Evolutionary conservation across 2,888 invertebrate genomes (phyloP).

Genomic region (Cepaea hortensis): DNA sequence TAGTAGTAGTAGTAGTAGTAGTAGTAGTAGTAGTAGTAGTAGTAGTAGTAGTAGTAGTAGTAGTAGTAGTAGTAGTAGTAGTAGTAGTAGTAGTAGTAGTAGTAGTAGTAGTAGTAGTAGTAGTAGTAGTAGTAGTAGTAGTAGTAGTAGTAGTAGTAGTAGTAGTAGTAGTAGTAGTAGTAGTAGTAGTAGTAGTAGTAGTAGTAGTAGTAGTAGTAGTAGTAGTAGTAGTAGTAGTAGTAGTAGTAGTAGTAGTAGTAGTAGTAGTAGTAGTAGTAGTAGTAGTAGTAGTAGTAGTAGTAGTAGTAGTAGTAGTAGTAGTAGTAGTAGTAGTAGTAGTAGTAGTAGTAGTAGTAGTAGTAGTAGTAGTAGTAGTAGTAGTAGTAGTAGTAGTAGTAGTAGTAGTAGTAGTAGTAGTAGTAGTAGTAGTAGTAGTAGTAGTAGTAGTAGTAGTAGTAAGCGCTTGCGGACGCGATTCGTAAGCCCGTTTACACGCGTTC

Average conservation of each 20-base stretch:
- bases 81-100: constrained; percentile 27
- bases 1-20: constrained; percentile 13
- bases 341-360: neutral
- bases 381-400: neutral
- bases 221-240: neutral
- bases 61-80: constrained; percentile 24
- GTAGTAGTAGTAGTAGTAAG: neutral
- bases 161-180: neutral
- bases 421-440: neutral
- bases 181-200: too few relatives aligned
- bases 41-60: constrained; percentile 27
- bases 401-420: neutral
- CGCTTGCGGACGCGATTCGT: too few relatives aligned
- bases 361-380: constrained; percentile 4
- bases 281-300: constrained; percentile 4
- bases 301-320: constrained; percentile 1
- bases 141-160: constrained; percentile 35
- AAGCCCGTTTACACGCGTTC: too few relatives aligned
- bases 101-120: constrained; percentile 15
- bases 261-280: constrained; percentile 18
- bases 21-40: constrained; percentile 28
- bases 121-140: constrained; percentile 6
- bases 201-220: too few relatives aligned
- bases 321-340: neutral
- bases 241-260: constrained; percentile 12